Evolutionary conservation across 2,797 vertebrate species (phyloP), one percentile per base, ranked within the genome.

Genomic region (Artibeus jamaicensis): DNA sequence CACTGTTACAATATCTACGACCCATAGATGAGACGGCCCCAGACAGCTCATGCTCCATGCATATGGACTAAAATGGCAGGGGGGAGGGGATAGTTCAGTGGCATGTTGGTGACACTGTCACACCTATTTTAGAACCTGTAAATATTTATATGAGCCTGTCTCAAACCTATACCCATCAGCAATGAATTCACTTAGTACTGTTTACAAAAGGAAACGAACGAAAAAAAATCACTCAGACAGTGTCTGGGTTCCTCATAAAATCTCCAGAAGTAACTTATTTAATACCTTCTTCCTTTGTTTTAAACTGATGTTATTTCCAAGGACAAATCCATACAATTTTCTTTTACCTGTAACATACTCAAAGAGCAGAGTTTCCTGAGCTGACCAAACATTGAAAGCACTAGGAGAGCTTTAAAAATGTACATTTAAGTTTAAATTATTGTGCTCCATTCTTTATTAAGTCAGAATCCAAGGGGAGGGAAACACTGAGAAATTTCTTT

Each of bases 221-320:
- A 53, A 55, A 21, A 19, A 70, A 44, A 68, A 39, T 32, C 14
- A 19, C 37, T 71, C 15, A 7, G 22, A 24, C 10, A 2, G 55
- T 22, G n/a, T 24, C 76, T 24, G 5, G 42, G 84, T 55, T 15
- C 70, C 62, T 37, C 44, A 24, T 32, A 87, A 77, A 67, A 8
- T 34, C 19, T 53, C 29, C 19, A 29, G 55, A 90, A 59, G 22
- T 5, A 76, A 76, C 24, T 62, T 62, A 76, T 37, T 57, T 42
- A 57, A 74, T 22, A 42, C 21, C 3, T n/a, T 85, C 74, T 39
- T 37, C 42, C 10, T 34, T 15, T 57, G 55, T 77, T 87, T 79
- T 74, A 59, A 94, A 79, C 48, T 59, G 53, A 71, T 26, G 44
- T 59, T 37, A 29, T 65, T 93, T 73, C 32, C 67, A 37, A 70